Base-by-base conservation (phyloP, 2,113 vertebrate genomes). In the Stercorarius parasiticus region DNA sequence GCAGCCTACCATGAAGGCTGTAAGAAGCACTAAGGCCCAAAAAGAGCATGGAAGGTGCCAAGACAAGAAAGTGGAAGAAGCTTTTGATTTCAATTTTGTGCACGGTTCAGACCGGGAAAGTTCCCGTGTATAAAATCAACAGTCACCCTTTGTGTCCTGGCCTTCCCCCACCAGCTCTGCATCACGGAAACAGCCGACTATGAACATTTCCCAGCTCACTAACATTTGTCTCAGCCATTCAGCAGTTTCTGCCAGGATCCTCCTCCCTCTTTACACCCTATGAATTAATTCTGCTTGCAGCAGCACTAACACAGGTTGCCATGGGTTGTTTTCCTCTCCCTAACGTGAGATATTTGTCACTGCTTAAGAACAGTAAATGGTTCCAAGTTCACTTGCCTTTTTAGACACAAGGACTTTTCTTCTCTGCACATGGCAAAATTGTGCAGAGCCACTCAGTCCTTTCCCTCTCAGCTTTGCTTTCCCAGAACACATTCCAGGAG, bases 271-370 rank as follows among this genome's bases (percentile, higher is more conserved):
- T 87, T 95, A 91, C 58, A 85, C 47, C 62, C 82, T 73, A 53
- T 94, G 91, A 97, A 96, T 96, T 94, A 94, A 97, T 96, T 94
- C 93, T 94, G 91, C 97, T 95, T 96, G 93, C 58, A 94, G 84
- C 91, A 97, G 91, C 95, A 93, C 91, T 96, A 91, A 62, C 70
- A 69, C n/a, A 62, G 53, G 84, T 71, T 94, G 94, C 92, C 0
- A 10, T 50, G 23, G 21, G 43, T 43, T 93, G 91, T 94, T 87
- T 90, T 17, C 61, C 64, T 49, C 50, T 79, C 45, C 16, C 70
- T 42, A 38, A 9, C 8, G 45, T 40, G 49, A 95, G 62, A 80
- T 93, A 93, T 50, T 90, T 0, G 0, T 73, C 74, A 73, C 50
- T 34, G 66, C 78, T 91, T 77, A 91, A 91, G 65, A 93, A 67